Conservation (phyloP, 2,113 vertebrate species). For the Sebastes fasciatus region DNA sequence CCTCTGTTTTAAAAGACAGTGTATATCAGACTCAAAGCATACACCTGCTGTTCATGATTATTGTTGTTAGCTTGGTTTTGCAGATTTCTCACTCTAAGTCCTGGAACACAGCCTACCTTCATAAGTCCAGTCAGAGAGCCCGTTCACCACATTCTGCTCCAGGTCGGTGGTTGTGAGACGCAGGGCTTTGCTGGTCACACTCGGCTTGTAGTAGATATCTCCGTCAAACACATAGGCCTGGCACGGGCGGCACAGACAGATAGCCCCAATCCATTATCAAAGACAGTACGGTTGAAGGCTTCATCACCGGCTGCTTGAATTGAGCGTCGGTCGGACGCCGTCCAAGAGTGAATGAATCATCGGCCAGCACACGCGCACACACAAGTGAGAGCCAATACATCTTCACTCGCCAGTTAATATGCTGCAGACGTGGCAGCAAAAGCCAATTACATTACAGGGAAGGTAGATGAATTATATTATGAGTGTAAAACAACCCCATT, state of each 20-base stretch:
- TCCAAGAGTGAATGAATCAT: constrained; percentile 65
- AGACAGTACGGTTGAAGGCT: constrained; percentile 47
- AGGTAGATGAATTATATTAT: constrained; percentile 55
- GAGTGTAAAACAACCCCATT: constrained; percentile 47
- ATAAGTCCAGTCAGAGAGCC: constrained; percentile 88
- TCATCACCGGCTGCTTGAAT: constrained; percentile 42
- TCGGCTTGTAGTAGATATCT: constrained; percentile 86
- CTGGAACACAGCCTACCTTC: constrained; percentile 77
- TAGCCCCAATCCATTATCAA: constrained; percentile 61
- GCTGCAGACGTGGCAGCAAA: constrained; percentile 61
- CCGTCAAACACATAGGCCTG: constrained; percentile 86
- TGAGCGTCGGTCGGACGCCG: constrained; percentile 5
- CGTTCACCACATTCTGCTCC: constrained; percentile 80
- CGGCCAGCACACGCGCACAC: constrained; percentile 24
- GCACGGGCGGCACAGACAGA: constrained; percentile 43
- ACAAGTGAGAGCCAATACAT: constrained; percentile 54
- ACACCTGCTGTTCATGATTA: background rate
- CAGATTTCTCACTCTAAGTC: background rate
- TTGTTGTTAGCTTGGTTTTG: background rate
- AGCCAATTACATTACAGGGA: constrained; percentile 55
- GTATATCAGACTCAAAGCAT: background rate
- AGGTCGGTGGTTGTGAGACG: constrained; percentile 82
- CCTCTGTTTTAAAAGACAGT: constrained; percentile 77
- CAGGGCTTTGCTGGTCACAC: constrained; percentile 74
- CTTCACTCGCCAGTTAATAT: constrained; percentile 63